Percentiles rank a stretch among this genome's conserved stretches.
phyloP scores from a whole-genome alignment of 92 coral and sea anemone species.

The Epizoanthus ramosus region DNA sequence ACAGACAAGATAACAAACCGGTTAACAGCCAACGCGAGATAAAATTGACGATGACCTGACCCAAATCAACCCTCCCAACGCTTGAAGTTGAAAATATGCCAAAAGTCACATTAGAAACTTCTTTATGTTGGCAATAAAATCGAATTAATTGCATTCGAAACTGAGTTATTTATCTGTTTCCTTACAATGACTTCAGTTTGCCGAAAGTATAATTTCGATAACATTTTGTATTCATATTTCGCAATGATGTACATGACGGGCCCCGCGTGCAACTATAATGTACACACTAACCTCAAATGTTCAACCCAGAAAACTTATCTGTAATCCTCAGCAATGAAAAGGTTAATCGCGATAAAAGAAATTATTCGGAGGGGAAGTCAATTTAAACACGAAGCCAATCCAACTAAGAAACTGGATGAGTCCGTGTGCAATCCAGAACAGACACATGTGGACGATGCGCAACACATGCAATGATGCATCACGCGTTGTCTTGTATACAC shows the following conservation, averaged over 20 bases:
- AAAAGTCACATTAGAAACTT: not conserved
- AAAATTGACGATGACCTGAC: slow-evolving; percentile 37
- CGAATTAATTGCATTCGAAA: not conserved
- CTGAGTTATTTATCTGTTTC: not conserved
- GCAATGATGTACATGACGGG: slow-evolving; percentile 24
- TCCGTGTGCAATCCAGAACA: slow-evolving; percentile 10
- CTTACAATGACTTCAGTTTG: not conserved
- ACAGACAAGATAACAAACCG: not conserved
- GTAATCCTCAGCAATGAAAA: not conserved
- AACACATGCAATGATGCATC: slow-evolving; percentile 22
- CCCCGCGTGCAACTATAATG: slow-evolving; percentile 34
- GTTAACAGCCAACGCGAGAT: not conserved
- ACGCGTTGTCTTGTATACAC: slow-evolving; percentile 27
- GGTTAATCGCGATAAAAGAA: too few relatives aligned
- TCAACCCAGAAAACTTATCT: too few relatives aligned
- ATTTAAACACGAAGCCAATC: not conserved
- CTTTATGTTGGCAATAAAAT: not conserved
- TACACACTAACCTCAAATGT: not conserved
- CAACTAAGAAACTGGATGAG: not conserved
- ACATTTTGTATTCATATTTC: slow-evolving; percentile 22
- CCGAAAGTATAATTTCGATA: not conserved
- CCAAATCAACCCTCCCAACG: slow-evolving; percentile 21
- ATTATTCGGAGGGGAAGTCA: not conserved
- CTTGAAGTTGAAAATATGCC: not conserved
- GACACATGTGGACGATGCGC: slow-evolving; percentile 3